A percentile compares a stretch with the other conserved stretches of the same genome.
Conservation (phyloP, 2,888 invertebrate species). For the Psylliodes chrysocephalus region DNA sequence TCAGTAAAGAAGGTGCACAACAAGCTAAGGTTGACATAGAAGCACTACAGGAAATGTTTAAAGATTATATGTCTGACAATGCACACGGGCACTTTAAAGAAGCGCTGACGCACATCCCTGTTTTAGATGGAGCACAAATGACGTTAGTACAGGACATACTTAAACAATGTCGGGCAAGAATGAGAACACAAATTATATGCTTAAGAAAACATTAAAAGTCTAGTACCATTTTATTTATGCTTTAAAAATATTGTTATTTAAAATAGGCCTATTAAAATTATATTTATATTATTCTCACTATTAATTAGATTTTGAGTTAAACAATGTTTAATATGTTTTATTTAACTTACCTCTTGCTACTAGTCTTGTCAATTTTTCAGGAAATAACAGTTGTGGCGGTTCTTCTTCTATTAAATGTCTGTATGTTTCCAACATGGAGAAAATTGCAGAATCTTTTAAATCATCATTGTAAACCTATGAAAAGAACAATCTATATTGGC, state of each 20-base stretch:
- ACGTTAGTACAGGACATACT: conserved; percentile 72
- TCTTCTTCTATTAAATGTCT: conserved; percentile 72
- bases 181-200: conserved; percentile 77
- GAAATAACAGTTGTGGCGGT: conserved; percentile 75
- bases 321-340: too few relatives aligned
- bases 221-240: background rate
- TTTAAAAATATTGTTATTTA: background rate
- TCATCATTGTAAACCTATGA: conserved; percentile 65
- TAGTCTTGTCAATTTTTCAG: conserved; percentile 75
- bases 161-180: conserved; percentile 71
- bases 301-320: background rate
- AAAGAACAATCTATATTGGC: background rate
- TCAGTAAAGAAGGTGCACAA: conserved; percentile 76
- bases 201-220: conserved; percentile 57
- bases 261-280: too few relatives aligned
- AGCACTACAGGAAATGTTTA: conserved; percentile 74
- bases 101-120: conserved; percentile 81
- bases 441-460: conserved; percentile 74
- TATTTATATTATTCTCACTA: background rate
- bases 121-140: conserved; percentile 68
- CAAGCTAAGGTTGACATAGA: conserved; percentile 84
- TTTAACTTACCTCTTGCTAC: conserved; percentile 66
- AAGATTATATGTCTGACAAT: conserved; percentile 64
- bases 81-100: conserved; percentile 77
- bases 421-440: conserved; percentile 70